Conservation (phyloP, 2,888 invertebrate species). For the Nomada hirtipes region DNA sequence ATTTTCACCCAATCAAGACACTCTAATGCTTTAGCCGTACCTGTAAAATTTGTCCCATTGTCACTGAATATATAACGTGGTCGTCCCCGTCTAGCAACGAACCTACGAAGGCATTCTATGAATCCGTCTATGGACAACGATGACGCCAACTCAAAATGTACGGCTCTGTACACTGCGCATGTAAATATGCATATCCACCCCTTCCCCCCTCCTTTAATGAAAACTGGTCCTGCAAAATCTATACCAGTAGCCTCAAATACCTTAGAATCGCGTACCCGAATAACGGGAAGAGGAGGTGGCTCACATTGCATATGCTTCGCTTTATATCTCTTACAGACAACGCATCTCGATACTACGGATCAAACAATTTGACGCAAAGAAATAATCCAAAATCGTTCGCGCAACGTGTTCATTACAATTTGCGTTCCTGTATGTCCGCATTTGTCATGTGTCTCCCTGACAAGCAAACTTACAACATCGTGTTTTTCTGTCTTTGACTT, state of each 20-base stretch:
- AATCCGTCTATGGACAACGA: slow-evolving; percentile 70
- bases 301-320: slow-evolving; percentile 8
- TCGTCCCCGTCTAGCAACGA: slow-evolving; percentile 76
- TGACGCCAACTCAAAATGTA: slow-evolving; percentile 78
- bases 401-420: background rate
- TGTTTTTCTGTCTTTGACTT: background rate
- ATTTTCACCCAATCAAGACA: slow-evolving; percentile 21
- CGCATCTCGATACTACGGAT: background rate
- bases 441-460: slow-evolving; percentile 60
- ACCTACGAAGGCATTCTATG: slow-evolving; percentile 74
- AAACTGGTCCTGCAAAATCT: slow-evolving; percentile 79
- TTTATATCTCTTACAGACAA: background rate
- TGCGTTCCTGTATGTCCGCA: slow-evolving; percentile 54
- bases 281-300: slow-evolving; percentile 5
- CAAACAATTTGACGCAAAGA: background rate
- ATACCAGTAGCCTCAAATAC: slow-evolving; percentile 73
- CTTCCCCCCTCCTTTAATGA: slow-evolving; percentile 54
- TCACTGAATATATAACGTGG: slow-evolving; percentile 76
- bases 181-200: slow-evolving; percentile 77
- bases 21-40: slow-evolving; percentile 68
- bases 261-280: slow-evolving; percentile 37
- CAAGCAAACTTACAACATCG: slow-evolving; percentile 53
- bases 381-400: background rate
- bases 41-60: slow-evolving; percentile 81
- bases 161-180: slow-evolving; percentile 77